phyloP scores from a whole-genome alignment of 2,888 invertebrate species.

The Drosophila ezoana region DNA sequence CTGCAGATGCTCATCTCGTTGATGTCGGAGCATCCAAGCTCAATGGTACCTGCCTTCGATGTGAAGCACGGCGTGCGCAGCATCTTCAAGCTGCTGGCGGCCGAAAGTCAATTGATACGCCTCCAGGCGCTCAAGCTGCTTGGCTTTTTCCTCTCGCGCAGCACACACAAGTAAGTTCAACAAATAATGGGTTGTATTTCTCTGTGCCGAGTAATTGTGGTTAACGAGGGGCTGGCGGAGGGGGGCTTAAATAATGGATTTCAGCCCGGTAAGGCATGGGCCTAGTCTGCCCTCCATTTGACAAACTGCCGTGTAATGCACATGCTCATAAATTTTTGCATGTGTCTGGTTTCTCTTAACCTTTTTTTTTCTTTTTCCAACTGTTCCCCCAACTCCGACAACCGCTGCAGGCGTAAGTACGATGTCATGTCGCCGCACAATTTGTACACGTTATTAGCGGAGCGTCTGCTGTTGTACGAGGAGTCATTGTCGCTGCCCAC shows the following conservation, averaged over 20 bases:
- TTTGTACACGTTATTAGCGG: constrained; percentile 97
- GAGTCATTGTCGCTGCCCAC: constrained; percentile 96
- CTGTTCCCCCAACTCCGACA: constrained; percentile 2
- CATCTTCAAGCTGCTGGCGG: constrained; percentile 98
- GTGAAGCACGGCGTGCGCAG: constrained; percentile 98
- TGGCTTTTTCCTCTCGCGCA: constrained; percentile 98
- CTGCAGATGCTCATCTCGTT: constrained; percentile 98
- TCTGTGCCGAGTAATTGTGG: not conserved
- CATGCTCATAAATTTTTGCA: constrained; percentile 46
- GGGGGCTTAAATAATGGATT: constrained; percentile 17
- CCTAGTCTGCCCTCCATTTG: constrained; percentile 12
- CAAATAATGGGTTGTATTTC: not conserved
- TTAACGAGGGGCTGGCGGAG: not conserved
- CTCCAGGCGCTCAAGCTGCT: constrained; percentile 98
- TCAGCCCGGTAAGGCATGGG: not conserved
- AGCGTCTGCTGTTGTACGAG: constrained; percentile 94
- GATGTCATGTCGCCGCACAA: constrained; percentile 99
- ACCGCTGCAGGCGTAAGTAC: constrained; percentile 93
- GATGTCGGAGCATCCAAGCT: constrained; percentile 99
- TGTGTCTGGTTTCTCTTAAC: constrained; percentile 20
- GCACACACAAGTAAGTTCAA: constrained; percentile 96
- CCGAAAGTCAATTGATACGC: constrained; percentile 97
- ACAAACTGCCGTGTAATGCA: constrained; percentile 55
- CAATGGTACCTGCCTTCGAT: constrained; percentile 99
- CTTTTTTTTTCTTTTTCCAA: constrained; percentile 1